These are phyloP conservation scores for Rapana venosa DNA, from an alignment of 2,888 invertebrate species.

Conservation along the genomic window DNA sequence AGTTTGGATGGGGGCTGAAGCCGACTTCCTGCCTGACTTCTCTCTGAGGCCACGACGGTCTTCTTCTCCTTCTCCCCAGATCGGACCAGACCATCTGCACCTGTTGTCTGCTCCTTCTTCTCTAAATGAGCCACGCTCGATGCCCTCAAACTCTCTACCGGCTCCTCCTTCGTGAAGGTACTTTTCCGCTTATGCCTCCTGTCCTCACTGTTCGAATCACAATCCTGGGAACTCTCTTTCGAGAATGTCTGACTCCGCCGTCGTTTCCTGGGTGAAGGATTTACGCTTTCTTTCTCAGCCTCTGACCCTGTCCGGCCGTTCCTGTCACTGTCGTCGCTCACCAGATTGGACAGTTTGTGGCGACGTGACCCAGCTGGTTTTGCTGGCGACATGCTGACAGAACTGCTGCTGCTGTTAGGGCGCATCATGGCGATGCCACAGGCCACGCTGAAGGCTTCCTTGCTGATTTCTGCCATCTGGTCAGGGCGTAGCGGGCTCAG, in stretches of 20 bases:
- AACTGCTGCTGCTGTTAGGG: constrained; percentile 16
- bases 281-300: not conserved
- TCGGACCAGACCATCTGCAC: not conserved
- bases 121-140: not conserved
- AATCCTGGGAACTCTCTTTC: not conserved
- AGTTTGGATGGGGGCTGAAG: constrained; percentile 35
- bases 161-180: constrained; percentile 44
- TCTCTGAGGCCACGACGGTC: constrained; percentile 31
- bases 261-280: constrained; percentile 17
- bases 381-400: not conserved
- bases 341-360: constrained; percentile 29
- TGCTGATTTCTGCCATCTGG: constrained; percentile 62
- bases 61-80: not conserved
- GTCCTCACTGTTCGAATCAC: not conserved
- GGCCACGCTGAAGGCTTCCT: constrained; percentile 62
- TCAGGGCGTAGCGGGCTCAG: constrained; percentile 59
- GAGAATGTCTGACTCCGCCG: not conserved
- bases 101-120: not conserved
- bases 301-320: constrained; percentile 22
- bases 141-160: constrained; percentile 17
- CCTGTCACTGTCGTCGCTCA: not conserved
- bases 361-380: not conserved
- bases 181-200: constrained; percentile 26
- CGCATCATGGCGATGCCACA: constrained; percentile 51
- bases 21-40: not conserved